Base-by-base conservation (phyloP, 2,797 vertebrate species). In the Parambassis ranga region DNA sequence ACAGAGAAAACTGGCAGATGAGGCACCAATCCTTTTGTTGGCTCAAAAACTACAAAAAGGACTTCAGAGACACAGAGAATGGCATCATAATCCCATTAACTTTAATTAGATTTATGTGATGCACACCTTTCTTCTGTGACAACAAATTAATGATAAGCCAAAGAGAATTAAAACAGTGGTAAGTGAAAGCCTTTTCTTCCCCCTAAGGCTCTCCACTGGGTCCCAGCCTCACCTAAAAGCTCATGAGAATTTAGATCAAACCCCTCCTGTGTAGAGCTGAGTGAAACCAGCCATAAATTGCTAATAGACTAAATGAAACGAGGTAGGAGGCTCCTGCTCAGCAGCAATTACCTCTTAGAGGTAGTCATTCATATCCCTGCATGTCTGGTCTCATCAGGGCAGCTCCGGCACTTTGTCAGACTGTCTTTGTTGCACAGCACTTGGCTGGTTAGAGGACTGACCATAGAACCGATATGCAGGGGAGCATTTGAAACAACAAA, bases 401-500 rank as follows among this genome's bases (percentile, higher is more conserved):
- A 87, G 71, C 84, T 69, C 69, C 82, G 70, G 79, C 90, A 88
- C 88, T 89, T 91, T 90, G 82, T 90, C 84, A 87, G 84, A 48
- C 71, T 81, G 86, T 81, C 86, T 89, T 74, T 86, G 81, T 80
- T 51, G 75, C 71, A 44, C 75, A 47, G 82, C 71, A 58, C 68
- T 2, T 36, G 62, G 60, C 19, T 68, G 76, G 79, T 71, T 69
- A 57, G 75, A 72, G 55, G 64, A 77, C 75, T 82, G 79, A 84
- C 84, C 89, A 66, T 55, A 85, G 86, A 73, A 84, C 74, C 75
- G 89, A 93, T 94, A 91, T 94, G 90, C 81, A 72, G 85, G 93
- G 93, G 92, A 80, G 89, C 70, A 90, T 92, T 94, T 95, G 94
- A 94, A 94, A 98, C 95, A 98, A 98, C 96, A 99, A 98, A 98